phyloP scores from a whole-genome alignment of 2,888 invertebrate species.

The Drosophila falleni region DNA sequence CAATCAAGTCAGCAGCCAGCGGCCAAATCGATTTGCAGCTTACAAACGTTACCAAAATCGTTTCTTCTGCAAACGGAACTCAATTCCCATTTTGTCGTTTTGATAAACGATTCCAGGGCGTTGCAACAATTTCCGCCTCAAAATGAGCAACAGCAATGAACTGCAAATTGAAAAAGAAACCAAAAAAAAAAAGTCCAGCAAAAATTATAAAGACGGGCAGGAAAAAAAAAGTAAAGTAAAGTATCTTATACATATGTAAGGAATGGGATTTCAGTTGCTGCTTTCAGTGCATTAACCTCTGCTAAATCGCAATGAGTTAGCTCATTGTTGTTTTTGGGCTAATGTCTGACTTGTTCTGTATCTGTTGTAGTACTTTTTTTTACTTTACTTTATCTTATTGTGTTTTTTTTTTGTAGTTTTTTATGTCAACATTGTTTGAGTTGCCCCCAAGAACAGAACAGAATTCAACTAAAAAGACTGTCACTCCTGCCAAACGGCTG shows the following conservation, averaged over 20 bases:
- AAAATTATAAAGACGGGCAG: conserved; percentile 11
- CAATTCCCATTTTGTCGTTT: conserved; percentile 82
- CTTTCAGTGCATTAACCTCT: conserved; percentile 79
- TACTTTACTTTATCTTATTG: conserved; percentile 27
- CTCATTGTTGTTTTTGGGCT: conserved; percentile 64
- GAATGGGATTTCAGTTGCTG: conserved; percentile 45
- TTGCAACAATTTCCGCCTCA: conserved; percentile 82
- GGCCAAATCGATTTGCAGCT: conserved; percentile 80
- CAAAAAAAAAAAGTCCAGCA: conserved; percentile 38
- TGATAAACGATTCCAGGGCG: conserved; percentile 83
- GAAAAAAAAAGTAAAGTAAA: conserved; percentile 20
- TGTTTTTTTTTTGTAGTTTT: conserved; percentile 17
- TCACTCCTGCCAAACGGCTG: conserved; percentile 55
- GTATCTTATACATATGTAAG: conserved; percentile 29
- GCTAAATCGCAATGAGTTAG: conserved; percentile 49
- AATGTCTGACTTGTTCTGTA: conserved; percentile 44
- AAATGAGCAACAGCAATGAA: conserved; percentile 71
- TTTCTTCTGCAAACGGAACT: conserved; percentile 75
- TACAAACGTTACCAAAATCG: conserved; percentile 47
- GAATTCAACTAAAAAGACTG: conserved; percentile 56
- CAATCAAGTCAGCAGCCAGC: conserved; percentile 68
- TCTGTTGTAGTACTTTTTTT: conserved; percentile 2
- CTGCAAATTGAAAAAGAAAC: conserved; percentile 72
- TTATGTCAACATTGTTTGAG: conserved; percentile 52
- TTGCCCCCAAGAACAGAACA: conserved; percentile 34